phyloP scores from a whole-genome alignment of 2,797 vertebrate species.

The Phataginus tricuspis region DNA sequence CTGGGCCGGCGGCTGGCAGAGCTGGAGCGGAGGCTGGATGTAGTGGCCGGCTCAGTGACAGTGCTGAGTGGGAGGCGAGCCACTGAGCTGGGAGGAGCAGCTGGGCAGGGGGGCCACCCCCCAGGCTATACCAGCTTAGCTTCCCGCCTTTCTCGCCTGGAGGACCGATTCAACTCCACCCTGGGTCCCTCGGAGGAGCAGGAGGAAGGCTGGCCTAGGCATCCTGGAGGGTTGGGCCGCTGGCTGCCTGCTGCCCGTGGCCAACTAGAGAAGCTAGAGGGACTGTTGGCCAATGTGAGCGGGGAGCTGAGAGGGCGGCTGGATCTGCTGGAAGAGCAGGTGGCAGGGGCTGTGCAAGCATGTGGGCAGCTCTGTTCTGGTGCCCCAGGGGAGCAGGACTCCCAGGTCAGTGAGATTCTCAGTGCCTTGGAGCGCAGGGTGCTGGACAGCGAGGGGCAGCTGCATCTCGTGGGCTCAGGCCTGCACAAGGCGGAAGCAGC shows the following conservation, averaged over 20 bases:
- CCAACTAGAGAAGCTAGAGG: slow-evolving; percentile 71
- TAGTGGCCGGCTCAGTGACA: slow-evolving; percentile 85
- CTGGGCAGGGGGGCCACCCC: slow-evolving; percentile 75
- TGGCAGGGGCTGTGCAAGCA: slow-evolving; percentile 84
- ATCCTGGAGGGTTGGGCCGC: slow-evolving; percentile 38
- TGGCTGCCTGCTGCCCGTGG: slow-evolving; percentile 65
- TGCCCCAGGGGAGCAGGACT: slow-evolving; percentile 52
- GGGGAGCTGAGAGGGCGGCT: slow-evolving; percentile 86
- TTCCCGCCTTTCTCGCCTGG: slow-evolving; percentile 86
- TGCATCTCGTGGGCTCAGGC: slow-evolving; percentile 87
- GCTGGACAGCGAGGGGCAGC: slow-evolving; percentile 87
- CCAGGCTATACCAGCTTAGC: slow-evolving; percentile 76
- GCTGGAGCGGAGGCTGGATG: slow-evolving; percentile 87
- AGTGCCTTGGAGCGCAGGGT: slow-evolving; percentile 90
- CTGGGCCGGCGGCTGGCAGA: slow-evolving; percentile 86
- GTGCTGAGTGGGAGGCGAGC: slow-evolving; percentile 88
- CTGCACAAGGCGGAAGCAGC: slow-evolving; percentile 87
- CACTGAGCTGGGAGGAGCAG: slow-evolving; percentile 67
- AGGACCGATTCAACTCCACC: slow-evolving; percentile 89
- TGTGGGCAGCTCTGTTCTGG: slow-evolving; percentile 89
- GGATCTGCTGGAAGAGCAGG: slow-evolving; percentile 85
- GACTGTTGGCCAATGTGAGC: slow-evolving; percentile 85
- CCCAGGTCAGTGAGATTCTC: slow-evolving; percentile 84
- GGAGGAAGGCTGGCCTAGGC: slow-evolving; percentile 17
- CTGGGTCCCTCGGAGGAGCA: slow-evolving; percentile 89